Evolutionary conservation across 1,140 invertebrate genomes (phyloP).

Genomic region (Diprion similis): DNA sequence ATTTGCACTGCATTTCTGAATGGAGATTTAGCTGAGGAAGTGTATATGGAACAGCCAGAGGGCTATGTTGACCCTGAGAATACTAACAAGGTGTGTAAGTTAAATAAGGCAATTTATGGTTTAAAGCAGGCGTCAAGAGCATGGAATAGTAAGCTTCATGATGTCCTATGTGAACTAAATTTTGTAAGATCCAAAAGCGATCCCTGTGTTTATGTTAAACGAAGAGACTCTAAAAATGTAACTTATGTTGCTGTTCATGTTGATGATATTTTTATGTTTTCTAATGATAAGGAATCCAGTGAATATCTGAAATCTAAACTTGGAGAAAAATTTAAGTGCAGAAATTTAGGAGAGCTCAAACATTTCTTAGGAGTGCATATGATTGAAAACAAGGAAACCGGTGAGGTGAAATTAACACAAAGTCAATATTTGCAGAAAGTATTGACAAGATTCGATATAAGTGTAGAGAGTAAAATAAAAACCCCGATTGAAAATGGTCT

Average conservation of each 20-base stretch:
- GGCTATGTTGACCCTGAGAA: constrained; percentile 36
- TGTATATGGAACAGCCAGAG: constrained; percentile 47
- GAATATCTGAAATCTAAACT: constrained; percentile 22
- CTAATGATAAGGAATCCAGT: constrained; percentile 23
- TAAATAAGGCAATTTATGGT: too few relatives aligned
- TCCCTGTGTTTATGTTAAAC: constrained; percentile 36
- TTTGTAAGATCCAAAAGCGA: constrained; percentile 30
- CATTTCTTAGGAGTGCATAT: too few relatives aligned
- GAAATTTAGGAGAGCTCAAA: constrained; percentile 24
- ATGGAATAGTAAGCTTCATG: too few relatives aligned
- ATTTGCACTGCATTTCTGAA: constrained; percentile 42
- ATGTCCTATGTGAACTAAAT: constrained; percentile 20
- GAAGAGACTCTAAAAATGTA: constrained; percentile 15
- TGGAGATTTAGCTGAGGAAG: constrained; percentile 45
- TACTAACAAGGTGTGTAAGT: constrained; percentile 32
- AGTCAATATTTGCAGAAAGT: too few relatives aligned
- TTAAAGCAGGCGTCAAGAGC: constrained; percentile 25
- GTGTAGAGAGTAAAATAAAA: constrained; percentile 36
- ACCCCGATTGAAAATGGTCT: constrained; percentile 33
- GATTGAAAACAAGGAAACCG: too few relatives aligned
- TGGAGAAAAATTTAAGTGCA: constrained; percentile 22
- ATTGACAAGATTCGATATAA: constrained; percentile 39
- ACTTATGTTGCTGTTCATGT: constrained; percentile 36
- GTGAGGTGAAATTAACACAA: too few relatives aligned
- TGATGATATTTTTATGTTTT: constrained; percentile 44